A percentile compares a stretch with the other conserved stretches of the same genome.
These are phyloP conservation scores for Hipparchia sbordonii DNA, from an alignment of 2,888 invertebrate species.

Conservation along the genomic window DNA sequence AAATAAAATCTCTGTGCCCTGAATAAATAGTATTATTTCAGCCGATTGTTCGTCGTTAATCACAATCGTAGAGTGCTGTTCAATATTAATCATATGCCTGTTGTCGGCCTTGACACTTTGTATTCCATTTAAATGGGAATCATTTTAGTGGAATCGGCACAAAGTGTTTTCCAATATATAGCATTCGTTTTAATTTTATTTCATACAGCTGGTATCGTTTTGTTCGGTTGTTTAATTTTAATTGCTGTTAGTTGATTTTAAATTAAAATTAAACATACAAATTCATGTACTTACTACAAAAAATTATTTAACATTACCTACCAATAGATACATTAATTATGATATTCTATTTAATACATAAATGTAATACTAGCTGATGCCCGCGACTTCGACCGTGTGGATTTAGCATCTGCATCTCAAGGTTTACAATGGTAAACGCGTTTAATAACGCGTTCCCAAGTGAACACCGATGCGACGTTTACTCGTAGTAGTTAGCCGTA, in stretches of 20 bases:
- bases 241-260: not conserved
- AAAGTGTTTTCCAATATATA: slow-evolving; percentile 29
- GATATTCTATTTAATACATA: too few species aligned
- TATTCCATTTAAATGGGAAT: slow-evolving; percentile 33
- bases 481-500: too few species aligned
- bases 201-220: not conserved
- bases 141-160: slow-evolving; percentile 28
- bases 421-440: too few species aligned
- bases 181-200: slow-evolving; percentile 17
- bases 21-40: slow-evolving; percentile 61
- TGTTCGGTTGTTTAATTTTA: not conserved
- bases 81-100: slow-evolving; percentile 48
- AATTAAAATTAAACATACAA: too few species aligned
- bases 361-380: too few species aligned
- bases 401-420: too few species aligned
- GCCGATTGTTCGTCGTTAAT: slow-evolving; percentile 69
- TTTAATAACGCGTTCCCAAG: too few species aligned
- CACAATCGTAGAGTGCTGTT: slow-evolving; percentile 54
- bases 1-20: slow-evolving; percentile 42
- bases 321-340: too few species aligned
- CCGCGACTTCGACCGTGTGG: too few species aligned
- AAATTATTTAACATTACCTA: too few species aligned
- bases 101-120: slow-evolving; percentile 40
- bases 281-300: too few species aligned
- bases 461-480: too few species aligned